Evolutionary conservation across 37 sponge, comb jelly and placozoan genomes (phyloP).

Genomic region (Oscarella lobularis): DNA sequence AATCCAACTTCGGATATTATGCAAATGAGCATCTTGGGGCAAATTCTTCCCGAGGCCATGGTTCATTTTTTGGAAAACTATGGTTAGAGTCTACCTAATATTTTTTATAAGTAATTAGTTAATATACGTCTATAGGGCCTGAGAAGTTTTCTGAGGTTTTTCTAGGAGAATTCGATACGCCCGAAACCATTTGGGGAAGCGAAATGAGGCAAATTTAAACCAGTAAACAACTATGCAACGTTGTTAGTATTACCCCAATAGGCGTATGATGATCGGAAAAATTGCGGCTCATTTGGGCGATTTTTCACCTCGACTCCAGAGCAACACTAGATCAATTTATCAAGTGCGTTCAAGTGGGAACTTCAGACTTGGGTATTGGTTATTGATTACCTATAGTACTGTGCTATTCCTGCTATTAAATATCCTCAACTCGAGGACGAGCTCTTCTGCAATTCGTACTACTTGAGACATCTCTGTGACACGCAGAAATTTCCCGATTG

Average conservation of each 20-base stretch:
- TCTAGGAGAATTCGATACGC: slow-evolving; percentile 98
- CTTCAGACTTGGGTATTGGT: not conserved
- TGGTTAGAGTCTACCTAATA: slow-evolving; percentile 20
- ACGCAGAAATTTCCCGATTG: slow-evolving; percentile 83
- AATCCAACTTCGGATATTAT: slow-evolving; percentile 71
- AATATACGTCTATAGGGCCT: slow-evolving; percentile 19
- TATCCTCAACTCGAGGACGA: slow-evolving; percentile 95
- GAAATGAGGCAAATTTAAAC: slow-evolving; percentile 95
- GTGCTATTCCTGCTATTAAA: slow-evolving; percentile 78
- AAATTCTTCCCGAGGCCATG: slow-evolving; percentile 96
- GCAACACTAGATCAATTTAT: slow-evolving; percentile 91
- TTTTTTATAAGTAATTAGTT: not conserved
- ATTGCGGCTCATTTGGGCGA: slow-evolving; percentile 94
- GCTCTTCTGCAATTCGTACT: slow-evolving; percentile 96
- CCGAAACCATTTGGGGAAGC: slow-evolving; percentile 97
- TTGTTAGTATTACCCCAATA: not conserved
- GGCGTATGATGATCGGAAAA: slow-evolving; percentile 92
- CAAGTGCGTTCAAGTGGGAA: slow-evolving; percentile 30
- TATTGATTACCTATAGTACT: slow-evolving; percentile 40
- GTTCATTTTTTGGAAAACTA: slow-evolving; percentile 95
- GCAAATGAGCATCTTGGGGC: slow-evolving; percentile 72
- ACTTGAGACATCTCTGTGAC: slow-evolving; percentile 89
- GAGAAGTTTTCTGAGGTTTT: slow-evolving; percentile 92
- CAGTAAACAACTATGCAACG: too few species aligned
- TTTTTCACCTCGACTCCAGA: slow-evolving; percentile 84